Percentiles rank a stretch among this genome's conserved stretches.
Evolutionary conservation across 2,113 vertebrate genomes (phyloP).

Genomic region (Neodontobutis hainanensis): DNA sequence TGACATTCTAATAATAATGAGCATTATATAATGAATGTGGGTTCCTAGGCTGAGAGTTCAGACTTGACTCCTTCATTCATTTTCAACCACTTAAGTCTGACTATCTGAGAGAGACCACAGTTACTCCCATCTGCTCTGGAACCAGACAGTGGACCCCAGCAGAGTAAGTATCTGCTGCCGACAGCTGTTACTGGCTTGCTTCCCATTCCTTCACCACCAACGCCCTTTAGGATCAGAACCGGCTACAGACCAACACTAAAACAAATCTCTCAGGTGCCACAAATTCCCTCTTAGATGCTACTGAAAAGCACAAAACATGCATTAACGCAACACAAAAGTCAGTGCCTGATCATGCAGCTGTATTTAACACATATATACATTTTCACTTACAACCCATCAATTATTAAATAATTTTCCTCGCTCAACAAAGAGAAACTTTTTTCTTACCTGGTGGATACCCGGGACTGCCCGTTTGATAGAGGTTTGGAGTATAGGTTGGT

Average conservation of each 20-base stretch:
- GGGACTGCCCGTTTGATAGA: slow-evolving; percentile 94
- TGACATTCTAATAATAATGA: too few relatives aligned
- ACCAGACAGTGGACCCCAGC: slow-evolving; percentile 50
- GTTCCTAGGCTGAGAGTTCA: too few relatives aligned
- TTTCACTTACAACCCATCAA: background rate
- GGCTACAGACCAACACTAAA: slow-evolving; percentile 1
- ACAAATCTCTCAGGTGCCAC: slow-evolving; percentile 10
- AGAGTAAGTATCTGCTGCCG: slow-evolving; percentile 39
- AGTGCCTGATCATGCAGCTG: background rate
- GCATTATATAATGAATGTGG: too few relatives aligned
- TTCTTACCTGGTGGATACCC: slow-evolving; percentile 90
- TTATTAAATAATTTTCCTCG: too few relatives aligned
- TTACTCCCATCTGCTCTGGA: slow-evolving; percentile 55
- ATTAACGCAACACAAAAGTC: background rate
- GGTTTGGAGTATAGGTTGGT: slow-evolving; percentile 93
- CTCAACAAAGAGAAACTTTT: too few relatives aligned
- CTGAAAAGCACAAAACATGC: background rate
- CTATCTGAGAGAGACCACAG: slow-evolving; percentile 34
- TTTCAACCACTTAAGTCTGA: background rate
- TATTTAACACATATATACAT: background rate
- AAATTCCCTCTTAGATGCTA: slow-evolving; percentile 4
- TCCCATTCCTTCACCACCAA: slow-evolving; percentile 41
- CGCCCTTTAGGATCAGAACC: slow-evolving; percentile 28
- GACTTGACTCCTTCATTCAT: too few relatives aligned
- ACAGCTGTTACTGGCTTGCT: slow-evolving; percentile 55